A percentile compares a stretch with the other conserved stretches of the same genome.
phyloP scores from a whole-genome alignment of 2,113 vertebrate species.

The Notothenia coriiceps region DNA sequence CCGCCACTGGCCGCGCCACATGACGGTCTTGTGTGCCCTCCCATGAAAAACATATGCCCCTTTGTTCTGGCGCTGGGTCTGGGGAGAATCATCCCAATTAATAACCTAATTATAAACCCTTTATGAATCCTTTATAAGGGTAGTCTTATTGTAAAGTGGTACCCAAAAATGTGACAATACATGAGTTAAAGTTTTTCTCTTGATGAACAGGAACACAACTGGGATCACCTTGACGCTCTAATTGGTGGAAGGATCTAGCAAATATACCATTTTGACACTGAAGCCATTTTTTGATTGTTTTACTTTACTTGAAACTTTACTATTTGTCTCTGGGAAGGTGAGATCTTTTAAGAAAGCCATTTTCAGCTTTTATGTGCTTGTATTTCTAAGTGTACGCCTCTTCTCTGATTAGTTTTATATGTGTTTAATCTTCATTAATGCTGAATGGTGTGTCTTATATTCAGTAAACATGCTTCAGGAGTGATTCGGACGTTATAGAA shows the following conservation, averaged over 20 bases:
- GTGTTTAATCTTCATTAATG: not conserved
- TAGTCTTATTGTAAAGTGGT: too few relatives aligned
- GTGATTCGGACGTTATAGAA: not conserved
- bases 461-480: not conserved
- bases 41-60: too few relatives aligned
- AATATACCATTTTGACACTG: not conserved
- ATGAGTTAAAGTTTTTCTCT: not conserved
- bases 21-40: too few relatives aligned
- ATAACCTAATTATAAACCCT: too few relatives aligned
- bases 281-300: not conserved
- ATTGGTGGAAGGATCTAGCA: not conserved
- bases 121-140: too few relatives aligned
- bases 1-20: too few relatives aligned
- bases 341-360: not conserved
- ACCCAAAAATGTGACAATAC: too few relatives aligned
- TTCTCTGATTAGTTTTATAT: not conserved
- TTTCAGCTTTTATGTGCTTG: not conserved
- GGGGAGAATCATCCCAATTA: too few relatives aligned
- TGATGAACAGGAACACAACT: too few relatives aligned
- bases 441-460: not conserved
- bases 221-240: not conserved
- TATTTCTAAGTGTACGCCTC: not conserved
- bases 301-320: too few relatives aligned
- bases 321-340: not conserved
- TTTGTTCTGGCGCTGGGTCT: too few relatives aligned